Base-by-base conservation (phyloP, 2,797 vertebrate genomes). In the Enteromius paludinosus region DNA sequence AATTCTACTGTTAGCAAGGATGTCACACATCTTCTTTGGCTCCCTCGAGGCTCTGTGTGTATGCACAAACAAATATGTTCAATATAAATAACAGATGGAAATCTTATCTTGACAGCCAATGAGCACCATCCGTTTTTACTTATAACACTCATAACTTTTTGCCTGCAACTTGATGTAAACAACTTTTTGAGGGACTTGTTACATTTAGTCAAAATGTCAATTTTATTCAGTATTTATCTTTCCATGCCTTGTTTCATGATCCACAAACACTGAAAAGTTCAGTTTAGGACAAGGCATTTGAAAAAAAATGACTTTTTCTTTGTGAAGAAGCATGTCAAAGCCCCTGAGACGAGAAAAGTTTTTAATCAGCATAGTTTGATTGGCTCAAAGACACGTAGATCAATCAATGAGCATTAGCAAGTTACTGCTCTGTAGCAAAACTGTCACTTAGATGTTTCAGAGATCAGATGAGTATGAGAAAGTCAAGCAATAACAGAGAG, bases 391-490 rank as follows among this genome's bases (percentile, higher is more conserved):
- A 41, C 41, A 43, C 73, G 25, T 75, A 61, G 78, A 62, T 83
- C 85, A 82, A 43, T 83, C 82, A 35, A 47, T 9, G 12, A 20
- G 75, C 54, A 68, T 73, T 47, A 79, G 68, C 33, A 35, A 61
- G 82, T 56, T 68, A 84, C 59, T 12, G 33, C 23, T 15, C 33
- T 28, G 10, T 61, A 43, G 25, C 78, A 45, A 65, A 59, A 45
- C 80, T 76, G 59, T 86, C 79, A 84, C 69, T 78, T 77, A 54
- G 73, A 81, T 35, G 47, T 69, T 82, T 83, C 70, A 84, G 66
- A 72, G 85, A 83, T 82, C 62, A 84, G 84, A 80, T 70, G 35
- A 54, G 52, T 52, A 69, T 77, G 71, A 84, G 78, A 83, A 69
- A 33, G 78, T 75, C 43, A n/a, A 84, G 59, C 54, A 80, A 56